These are phyloP conservation scores for Morelia viridis DNA, from an alignment of 2,797 vertebrate genomes.

Conservation along the genomic window DNA sequence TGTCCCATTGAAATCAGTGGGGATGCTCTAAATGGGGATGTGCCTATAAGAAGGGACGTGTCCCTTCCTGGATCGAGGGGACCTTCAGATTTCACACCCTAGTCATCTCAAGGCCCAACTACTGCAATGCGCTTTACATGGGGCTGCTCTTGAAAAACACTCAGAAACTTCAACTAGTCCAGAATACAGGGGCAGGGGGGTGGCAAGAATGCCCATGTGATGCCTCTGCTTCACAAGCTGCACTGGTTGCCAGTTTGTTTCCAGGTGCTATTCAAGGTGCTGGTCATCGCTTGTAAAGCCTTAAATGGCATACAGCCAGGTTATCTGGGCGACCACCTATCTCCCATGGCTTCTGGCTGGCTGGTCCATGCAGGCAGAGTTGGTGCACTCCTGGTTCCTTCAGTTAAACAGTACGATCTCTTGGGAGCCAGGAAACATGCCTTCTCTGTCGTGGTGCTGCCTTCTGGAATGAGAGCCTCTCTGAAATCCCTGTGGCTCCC, in stretches of 20 bases:
- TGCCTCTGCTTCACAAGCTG: not conserved
- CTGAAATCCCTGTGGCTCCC: too few species aligned
- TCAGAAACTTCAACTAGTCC: not conserved
- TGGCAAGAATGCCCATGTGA: not conserved
- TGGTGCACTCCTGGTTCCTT: too few species aligned
- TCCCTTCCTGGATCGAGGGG: not conserved
- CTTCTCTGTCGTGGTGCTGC: too few species aligned
- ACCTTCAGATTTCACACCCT: not conserved
- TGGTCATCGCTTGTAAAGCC: not conserved
- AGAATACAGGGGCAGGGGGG: not conserved
- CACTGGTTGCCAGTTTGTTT: not conserved
- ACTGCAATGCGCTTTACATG: not conserved
- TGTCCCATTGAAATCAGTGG: not conserved
- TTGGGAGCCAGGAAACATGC: too few species aligned
- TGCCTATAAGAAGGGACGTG: not conserved
- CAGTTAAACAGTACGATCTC: too few species aligned
- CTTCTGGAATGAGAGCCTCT: too few species aligned
- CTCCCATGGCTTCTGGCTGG: too few species aligned
- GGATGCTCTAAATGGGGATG: not conserved
- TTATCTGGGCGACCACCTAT: too few species aligned
- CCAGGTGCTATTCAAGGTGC: not conserved
- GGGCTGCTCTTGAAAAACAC: not conserved
- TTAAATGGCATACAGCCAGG: too few species aligned
- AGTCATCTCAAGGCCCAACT: not conserved
- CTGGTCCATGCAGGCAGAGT: too few species aligned